Base-by-base conservation (phyloP, 2,888 invertebrate species). In the Druceiella hillmani region DNA sequence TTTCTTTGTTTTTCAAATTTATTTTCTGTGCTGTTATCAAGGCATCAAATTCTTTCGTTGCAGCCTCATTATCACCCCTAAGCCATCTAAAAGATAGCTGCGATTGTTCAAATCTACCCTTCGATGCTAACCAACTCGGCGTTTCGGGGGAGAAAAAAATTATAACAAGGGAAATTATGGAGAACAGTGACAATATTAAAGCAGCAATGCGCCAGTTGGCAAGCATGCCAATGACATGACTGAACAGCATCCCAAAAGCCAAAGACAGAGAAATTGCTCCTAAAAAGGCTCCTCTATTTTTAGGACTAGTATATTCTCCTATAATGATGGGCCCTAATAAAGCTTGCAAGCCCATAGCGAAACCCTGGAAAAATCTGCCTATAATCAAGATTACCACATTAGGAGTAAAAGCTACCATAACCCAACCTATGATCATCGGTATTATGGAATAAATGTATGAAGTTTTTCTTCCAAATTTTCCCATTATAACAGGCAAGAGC, bases 41-140 rank as follows among this genome's bases (percentile, higher is more conserved):
- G 1, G 64, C 52, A 31, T 61, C 55, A 3, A 67, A 43, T 47
- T 70, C 70, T 17, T 72, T 71, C 17, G 54, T 54, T 32, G 74
- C 68, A 28, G 59, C 64, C 0, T 54, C 49, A 0, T 66, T 67
- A 36, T 64, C 59, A 1, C 80, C 81, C 48, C 81, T 64, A 13
- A 79, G 69, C 70, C 75, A 79, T 45, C 63, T 66, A 25, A 81
- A 76, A 0, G 79, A 71, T 33, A 70, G 64, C 44, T 70, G 67
- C 0, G 83, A 82, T 43, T 78, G 72, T 2, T 66, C 66, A 3
- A 66, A 61, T 28, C 70, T 70, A 2, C 72, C 73, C 52, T 77
- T 78, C 1, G 77, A 73, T 1, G 79, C 67, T 35, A 84, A 55
- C 82, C 83, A 85, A 39, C 73, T 67, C 0, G 83, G 79, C 1